Conservation (phyloP, 2,113 vertebrate species). For the Probosciger aterrimus region DNA sequence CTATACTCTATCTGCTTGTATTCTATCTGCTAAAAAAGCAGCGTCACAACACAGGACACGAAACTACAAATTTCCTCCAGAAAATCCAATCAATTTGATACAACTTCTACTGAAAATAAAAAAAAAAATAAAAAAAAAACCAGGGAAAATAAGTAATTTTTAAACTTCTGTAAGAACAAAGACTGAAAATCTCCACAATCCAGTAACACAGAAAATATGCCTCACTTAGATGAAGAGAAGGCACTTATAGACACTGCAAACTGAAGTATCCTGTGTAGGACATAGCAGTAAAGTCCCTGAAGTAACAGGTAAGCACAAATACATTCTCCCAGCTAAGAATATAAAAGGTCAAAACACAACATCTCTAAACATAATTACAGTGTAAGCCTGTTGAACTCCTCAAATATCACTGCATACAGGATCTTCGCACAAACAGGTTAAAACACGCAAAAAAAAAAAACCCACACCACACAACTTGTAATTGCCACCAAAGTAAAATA, state of each 20-base stretch:
- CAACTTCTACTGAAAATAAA: not conserved
- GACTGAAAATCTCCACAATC: not conserved
- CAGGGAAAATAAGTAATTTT: not conserved
- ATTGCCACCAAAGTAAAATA: not conserved
- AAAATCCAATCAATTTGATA: not conserved
- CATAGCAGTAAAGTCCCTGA: not conserved
- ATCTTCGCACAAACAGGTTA: not conserved
- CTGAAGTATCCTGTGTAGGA: not conserved
- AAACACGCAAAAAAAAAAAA: accelerated
- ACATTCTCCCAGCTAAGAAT: not conserved
- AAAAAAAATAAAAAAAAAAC: not conserved
- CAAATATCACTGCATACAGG: not conserved
- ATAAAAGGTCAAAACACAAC: not conserved
- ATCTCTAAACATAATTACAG: not conserved
- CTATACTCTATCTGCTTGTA: not conserved
- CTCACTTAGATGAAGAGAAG: not conserved
- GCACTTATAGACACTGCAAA: not conserved
- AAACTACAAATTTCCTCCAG: not conserved
- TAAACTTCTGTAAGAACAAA: not conserved
- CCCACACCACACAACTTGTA: not conserved
- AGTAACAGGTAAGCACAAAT: not conserved
- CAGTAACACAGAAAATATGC: not conserved
- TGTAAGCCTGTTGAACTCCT: not conserved
- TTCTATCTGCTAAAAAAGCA: not conserved
- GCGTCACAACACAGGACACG: not conserved